These are phyloP conservation scores for Crocuta crocuta DNA, from an alignment of 2,113 vertebrate species.

Conservation along the genomic window DNA sequence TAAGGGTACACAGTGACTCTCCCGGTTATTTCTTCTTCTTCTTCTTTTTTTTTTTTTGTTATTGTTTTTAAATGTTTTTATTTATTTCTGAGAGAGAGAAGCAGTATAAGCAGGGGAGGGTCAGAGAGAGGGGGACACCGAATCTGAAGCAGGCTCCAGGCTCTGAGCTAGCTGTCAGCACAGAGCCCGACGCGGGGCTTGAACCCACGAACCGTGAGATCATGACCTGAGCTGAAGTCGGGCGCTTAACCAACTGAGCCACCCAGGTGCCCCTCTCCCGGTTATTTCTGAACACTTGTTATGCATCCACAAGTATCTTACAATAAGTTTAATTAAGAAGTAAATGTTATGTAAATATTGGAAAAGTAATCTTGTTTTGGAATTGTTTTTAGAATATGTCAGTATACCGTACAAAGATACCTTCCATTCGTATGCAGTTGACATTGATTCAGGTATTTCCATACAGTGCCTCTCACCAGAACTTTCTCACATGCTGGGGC, in stretches of 20 bases:
- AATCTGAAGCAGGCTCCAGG: too few relatives aligned
- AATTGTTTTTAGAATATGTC: background rate
- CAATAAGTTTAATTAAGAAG: background rate
- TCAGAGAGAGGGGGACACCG: too few relatives aligned
- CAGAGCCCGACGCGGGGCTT: too few relatives aligned
- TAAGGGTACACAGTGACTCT: background rate
- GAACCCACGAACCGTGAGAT: too few relatives aligned
- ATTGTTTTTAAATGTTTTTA: background rate
- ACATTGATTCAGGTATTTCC: background rate
- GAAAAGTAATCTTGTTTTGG: background rate
- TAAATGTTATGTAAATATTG: background rate
- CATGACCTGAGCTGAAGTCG: too few relatives aligned
- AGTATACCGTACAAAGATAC: background rate
- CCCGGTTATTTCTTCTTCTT: background rate
- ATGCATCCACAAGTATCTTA: background rate
- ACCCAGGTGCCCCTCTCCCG: background rate
- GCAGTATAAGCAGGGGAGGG: too few relatives aligned
- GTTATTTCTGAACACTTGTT: background rate
- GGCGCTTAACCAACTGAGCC: too few relatives aligned
- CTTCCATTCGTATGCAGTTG: background rate
- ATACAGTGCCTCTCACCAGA: background rate
- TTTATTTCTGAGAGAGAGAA: too few relatives aligned
- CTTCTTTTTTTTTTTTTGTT: too few relatives aligned
- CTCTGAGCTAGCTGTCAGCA: too few relatives aligned
- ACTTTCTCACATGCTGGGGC: background rate